Percentiles rank a stretch among this genome's conserved stretches.
Evolutionary conservation across 23 tunicate genomes (phyloP).

Genomic region (Trididemnum nubilum): DNA sequence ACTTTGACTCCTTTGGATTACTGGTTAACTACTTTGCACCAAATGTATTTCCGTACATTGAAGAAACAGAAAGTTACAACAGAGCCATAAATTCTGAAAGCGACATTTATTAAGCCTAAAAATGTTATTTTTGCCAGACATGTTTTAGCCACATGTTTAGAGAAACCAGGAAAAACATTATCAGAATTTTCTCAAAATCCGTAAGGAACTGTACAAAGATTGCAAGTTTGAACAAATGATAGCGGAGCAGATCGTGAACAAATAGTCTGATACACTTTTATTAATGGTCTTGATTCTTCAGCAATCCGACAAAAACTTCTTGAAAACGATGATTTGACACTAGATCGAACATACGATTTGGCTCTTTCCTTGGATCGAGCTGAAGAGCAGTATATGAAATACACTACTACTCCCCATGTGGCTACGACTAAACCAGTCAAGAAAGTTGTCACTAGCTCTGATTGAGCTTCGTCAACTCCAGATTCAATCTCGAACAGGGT

Average conservation of each 20-base stretch:
- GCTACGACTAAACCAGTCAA: background rate
- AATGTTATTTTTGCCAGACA: background rate
- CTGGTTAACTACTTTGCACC: background rate
- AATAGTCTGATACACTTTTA: background rate
- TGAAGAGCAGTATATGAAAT: background rate
- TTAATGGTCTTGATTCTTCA: background rate
- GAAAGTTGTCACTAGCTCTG: background rate
- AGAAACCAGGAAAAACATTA: background rate
- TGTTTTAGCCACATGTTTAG: background rate
- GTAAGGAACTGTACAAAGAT: background rate
- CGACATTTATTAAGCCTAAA: background rate
- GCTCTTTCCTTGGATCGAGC: background rate
- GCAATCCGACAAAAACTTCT: background rate
- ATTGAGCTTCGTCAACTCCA: background rate
- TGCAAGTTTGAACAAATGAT: too few species aligned
- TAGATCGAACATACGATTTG: background rate
- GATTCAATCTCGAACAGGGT: background rate
- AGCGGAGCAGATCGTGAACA: conserved; percentile 9
- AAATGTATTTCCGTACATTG: background rate
- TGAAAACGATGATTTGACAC: background rate
- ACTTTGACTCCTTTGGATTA: too few species aligned
- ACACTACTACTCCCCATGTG: background rate
- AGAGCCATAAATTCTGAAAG: background rate
- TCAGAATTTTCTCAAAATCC: background rate
- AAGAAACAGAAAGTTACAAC: too few species aligned